phyloP scores from a whole-genome alignment of 2,113 vertebrate species.

The Ammospiza caudacuta region DNA sequence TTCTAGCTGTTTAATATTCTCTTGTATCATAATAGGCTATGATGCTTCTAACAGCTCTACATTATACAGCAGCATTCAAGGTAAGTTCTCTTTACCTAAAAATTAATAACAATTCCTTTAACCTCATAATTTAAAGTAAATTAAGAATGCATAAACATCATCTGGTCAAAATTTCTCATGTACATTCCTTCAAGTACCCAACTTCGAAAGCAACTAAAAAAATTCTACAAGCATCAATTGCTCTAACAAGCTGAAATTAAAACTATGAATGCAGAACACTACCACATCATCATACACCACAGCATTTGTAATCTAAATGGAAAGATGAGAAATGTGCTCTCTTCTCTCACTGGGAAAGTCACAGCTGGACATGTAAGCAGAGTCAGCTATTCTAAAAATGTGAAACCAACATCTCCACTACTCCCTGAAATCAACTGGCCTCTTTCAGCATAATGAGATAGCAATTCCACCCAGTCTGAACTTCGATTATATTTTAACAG shows the following conservation, averaged over 20 bases:
- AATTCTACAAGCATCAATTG: background rate
- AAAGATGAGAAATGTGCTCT: background rate
- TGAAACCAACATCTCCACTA: background rate
- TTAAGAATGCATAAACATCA: background rate
- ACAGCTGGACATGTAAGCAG: background rate
- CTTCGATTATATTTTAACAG: accelerated
- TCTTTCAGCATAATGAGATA: background rate
- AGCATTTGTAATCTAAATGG: background rate
- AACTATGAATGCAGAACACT: background rate
- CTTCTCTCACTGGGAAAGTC: background rate
- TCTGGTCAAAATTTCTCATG: background rate
- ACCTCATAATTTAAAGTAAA: background rate
- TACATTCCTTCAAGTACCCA: background rate
- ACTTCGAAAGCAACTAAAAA: background rate
- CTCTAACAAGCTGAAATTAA: background rate
- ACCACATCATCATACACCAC: background rate
- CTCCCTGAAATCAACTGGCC: background rate
- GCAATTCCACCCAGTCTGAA: background rate
- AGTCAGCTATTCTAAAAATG: background rate
- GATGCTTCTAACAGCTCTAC: background rate
- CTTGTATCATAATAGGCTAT: background rate
- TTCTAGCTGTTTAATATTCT: background rate
- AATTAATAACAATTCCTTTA: background rate
- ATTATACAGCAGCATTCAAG: background rate
- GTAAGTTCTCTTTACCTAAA: background rate